phyloP scores from a whole-genome alignment of 2,797 vertebrate genomes.

The Gadopsis marmoratus region DNA sequence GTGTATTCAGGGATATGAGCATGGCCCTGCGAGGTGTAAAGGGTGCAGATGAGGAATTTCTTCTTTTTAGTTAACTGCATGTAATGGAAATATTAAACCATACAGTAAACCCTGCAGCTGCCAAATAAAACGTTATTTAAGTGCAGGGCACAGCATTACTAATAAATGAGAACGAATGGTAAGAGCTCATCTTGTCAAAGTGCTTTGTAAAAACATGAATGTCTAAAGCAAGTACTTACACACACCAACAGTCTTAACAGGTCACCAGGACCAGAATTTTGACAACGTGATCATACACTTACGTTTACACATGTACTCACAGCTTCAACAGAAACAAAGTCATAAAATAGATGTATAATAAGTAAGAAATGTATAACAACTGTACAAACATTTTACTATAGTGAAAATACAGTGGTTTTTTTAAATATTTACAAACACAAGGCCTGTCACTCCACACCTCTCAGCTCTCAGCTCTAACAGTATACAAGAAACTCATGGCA shows the following conservation, averaged over 20 bases:
- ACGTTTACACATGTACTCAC: slow-evolving; percentile 59
- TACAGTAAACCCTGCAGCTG: slow-evolving; percentile 44
- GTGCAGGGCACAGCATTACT: slow-evolving; percentile 20
- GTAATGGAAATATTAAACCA: slow-evolving; percentile 32
- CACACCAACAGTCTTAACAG: slow-evolving; percentile 68
- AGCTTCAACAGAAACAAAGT: slow-evolving; percentile 68
- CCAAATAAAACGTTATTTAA: slow-evolving; percentile 55
- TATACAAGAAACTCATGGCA: slow-evolving; percentile 64
- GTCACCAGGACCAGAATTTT: slow-evolving; percentile 74
- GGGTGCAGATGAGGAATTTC: slow-evolving; percentile 32
- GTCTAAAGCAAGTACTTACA: slow-evolving; percentile 42
- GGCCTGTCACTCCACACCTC: slow-evolving; percentile 47
- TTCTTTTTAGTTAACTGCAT: slow-evolving; percentile 40
- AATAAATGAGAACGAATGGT: slow-evolving; percentile 46
- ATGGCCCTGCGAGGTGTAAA: background rate
- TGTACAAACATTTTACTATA: slow-evolving; percentile 2
- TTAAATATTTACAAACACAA: slow-evolving; percentile 65
- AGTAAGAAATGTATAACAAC: too few species aligned
- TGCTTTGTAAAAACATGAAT: slow-evolving; percentile 76
- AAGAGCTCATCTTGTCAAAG: slow-evolving; percentile 71
- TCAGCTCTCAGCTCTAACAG: slow-evolving; percentile 62
- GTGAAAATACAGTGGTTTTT: slow-evolving; percentile 69
- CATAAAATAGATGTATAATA: slow-evolving; percentile 76
- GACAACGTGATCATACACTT: slow-evolving; percentile 45
- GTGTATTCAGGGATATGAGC: slow-evolving; percentile 45